Percentiles rank a stretch among this genome's conserved stretches.
Evolutionary conservation across 1,140 invertebrate genomes (phyloP).

Genomic region (Drosophila kurseongensis): DNA sequence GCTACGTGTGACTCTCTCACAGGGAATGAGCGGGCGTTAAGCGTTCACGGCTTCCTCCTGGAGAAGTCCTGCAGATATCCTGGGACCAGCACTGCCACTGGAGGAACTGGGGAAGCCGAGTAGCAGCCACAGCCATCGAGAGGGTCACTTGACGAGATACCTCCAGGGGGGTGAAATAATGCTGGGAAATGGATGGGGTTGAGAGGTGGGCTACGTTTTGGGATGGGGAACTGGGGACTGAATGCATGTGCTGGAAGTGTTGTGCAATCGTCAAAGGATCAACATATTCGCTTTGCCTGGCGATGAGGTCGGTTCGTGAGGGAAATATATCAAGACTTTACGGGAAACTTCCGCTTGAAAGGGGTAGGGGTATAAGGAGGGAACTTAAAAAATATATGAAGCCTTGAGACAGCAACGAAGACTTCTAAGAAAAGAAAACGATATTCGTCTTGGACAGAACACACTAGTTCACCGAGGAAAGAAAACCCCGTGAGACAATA

Average conservation of each 20-base stretch:
- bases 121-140: constrained; percentile 52
- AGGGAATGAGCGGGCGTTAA: constrained; percentile 67
- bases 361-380: background rate
- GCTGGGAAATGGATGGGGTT: constrained; percentile 1
- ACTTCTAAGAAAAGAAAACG: constrained; percentile 1
- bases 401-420: constrained; percentile 1
- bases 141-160: constrained; percentile 63
- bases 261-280: constrained; percentile 80
- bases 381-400: constrained; percentile 5
- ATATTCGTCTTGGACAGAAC: background rate
- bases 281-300: constrained; percentile 52
- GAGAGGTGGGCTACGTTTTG: background rate
- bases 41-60: constrained; percentile 57
- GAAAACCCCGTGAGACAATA: constrained; percentile 10
- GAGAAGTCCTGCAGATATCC: constrained; percentile 19
- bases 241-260: constrained; percentile 59
- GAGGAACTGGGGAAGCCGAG: constrained; percentile 32
- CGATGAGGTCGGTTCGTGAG: constrained; percentile 43
- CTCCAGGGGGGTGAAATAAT: constrained; percentile 37
- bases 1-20: constrained; percentile 73
- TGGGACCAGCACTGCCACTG: background rate
- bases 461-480: background rate
- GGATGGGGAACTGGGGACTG: constrained; percentile 34
- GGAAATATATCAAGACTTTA: constrained; percentile 47
- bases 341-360: constrained; percentile 5